Percentiles rank a stretch among this genome's conserved stretches.
phyloP scores from a whole-genome alignment of 2,797 vertebrate genomes.

The Tadarida brasiliensis region DNA sequence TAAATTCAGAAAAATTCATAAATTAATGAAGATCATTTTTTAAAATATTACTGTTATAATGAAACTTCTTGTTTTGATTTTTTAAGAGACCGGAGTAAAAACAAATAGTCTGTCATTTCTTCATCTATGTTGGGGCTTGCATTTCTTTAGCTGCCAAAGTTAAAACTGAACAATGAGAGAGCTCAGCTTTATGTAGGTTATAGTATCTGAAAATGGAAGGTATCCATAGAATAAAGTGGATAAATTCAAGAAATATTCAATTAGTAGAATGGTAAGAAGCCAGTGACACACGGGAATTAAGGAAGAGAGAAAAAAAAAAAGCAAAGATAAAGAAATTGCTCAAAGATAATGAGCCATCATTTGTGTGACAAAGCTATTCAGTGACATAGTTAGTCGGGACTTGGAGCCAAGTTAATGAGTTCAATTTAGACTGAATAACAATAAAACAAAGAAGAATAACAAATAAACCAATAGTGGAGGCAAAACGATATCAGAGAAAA shows the following conservation, averaged over 20 bases:
- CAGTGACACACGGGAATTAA: not conserved
- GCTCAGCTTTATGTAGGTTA: not conserved
- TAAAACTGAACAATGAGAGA: not conserved
- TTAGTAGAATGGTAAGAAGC: not conserved
- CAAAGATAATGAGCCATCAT: not conserved
- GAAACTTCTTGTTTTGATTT: not conserved
- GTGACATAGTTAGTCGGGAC: constrained; percentile 75
- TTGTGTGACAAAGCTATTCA: constrained; percentile 69
- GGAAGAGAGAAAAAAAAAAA: not conserved
- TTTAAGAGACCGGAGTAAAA: constrained; percentile 24
- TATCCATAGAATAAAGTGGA: not conserved
- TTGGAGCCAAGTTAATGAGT: constrained; percentile 55
- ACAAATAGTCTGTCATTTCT: not conserved
- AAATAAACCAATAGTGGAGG: not conserved
- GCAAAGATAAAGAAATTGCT: constrained; percentile 17
- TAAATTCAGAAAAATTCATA: constrained; percentile 29
- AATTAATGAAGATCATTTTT: not conserved
- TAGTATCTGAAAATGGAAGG: not conserved
- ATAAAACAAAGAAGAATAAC: constrained; percentile 51
- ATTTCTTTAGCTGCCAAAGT: constrained; percentile 1
- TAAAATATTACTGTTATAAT: not conserved
- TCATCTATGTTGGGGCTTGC: not conserved
- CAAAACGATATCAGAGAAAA: constrained; percentile 60
- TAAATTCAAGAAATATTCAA: constrained; percentile 51
- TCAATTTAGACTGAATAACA: constrained; percentile 52